phyloP scores from a whole-genome alignment of 2,113 vertebrate genomes.

The Isichthys henryi region DNA sequence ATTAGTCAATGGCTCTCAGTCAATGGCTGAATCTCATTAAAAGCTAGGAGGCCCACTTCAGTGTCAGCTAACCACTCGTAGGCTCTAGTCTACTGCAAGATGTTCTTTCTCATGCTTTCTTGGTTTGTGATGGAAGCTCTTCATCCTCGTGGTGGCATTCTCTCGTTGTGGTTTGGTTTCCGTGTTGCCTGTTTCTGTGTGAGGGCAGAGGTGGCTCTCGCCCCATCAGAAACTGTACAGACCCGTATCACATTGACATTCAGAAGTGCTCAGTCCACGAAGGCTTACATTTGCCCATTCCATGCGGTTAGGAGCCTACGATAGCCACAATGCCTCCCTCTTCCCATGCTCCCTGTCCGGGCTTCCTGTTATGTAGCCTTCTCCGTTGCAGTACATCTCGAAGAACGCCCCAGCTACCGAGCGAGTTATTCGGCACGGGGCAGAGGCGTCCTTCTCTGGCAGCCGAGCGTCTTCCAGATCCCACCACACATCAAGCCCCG shows the following conservation, averaged over 20 bases:
- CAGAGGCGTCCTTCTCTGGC: slow-evolving; percentile 83
- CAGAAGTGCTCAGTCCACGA: neutral
- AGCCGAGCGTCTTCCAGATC: slow-evolving; percentile 92
- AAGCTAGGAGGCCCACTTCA: neutral
- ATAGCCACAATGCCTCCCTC: neutral
- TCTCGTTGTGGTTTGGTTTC: neutral
- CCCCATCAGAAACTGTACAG: neutral
- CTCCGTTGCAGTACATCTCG: slow-evolving; percentile 77
- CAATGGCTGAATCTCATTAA: slow-evolving; percentile 6
- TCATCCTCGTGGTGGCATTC: neutral
- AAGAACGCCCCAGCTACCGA: slow-evolving; percentile 90
- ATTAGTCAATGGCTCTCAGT: slow-evolving; percentile 10
- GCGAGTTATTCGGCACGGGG: slow-evolving; percentile 80
- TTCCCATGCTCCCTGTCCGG: slow-evolving; percentile 18
- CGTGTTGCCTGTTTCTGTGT: neutral
- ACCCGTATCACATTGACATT: neutral
- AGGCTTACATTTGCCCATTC: neutral
- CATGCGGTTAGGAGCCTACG: neutral
- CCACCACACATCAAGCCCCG: slow-evolving; percentile 87
- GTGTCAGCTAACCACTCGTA: neutral
- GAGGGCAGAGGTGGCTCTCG: neutral
- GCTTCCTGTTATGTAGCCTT: slow-evolving; percentile 22
- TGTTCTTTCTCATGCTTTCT: neutral
- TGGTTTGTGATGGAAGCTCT: neutral
- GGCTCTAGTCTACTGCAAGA: neutral